Evolutionary conservation across 2,888 invertebrate species (phyloP), one percentile per base, ranked within the genome.

Genomic region (Agrochola lychnidis): DNA sequence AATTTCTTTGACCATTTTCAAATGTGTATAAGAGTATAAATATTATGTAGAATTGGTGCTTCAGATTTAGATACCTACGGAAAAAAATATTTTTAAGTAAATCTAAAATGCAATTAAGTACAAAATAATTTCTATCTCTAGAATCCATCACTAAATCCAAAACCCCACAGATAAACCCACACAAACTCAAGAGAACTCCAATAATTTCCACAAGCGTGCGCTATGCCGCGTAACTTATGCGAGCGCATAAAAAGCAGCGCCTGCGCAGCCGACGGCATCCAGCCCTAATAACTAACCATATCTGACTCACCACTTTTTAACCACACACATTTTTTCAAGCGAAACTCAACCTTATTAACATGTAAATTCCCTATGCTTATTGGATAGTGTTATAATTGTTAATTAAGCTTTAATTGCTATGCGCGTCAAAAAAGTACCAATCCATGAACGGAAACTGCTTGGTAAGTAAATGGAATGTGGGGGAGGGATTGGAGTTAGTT

Each of bases 241-340:
- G 87, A 78, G 82, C 76, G 83, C 79, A 81, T 88, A 90, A 93
- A 94, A 94, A 90, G 84, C 81, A 74, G 87, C 87, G 87, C 84
- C 82, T 79, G 82, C 79, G 79, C 85, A 82, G 87, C 88, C 90
- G 89, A 83, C 90, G 93, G 93, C 91, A 94, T 94, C 93, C 90
- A 88, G 91, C 91, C 93, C 93, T 94, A 94, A 95, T 95, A 95
- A 94, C 94, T 90, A 91, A 91, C 95, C 95, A 92, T 95, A 95
- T 94, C 87, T 89, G 94, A 90, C 83, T 86, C 88, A 85, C 87
- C 92, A 92, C 94, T 95, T 95, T 94, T 94, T 89, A 87, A 53
- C n/a, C 69, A 48, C 67, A 73, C 62, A 70, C 42, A 79, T 73
- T 72, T 81, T 83, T 78, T 45, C 90, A 91, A 88, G 89, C 89